A percentile compares a stretch with the other conserved stretches of the same genome.
Conservation (phyloP, 2,888 invertebrate genomes). For the Noctua comes region DNA sequence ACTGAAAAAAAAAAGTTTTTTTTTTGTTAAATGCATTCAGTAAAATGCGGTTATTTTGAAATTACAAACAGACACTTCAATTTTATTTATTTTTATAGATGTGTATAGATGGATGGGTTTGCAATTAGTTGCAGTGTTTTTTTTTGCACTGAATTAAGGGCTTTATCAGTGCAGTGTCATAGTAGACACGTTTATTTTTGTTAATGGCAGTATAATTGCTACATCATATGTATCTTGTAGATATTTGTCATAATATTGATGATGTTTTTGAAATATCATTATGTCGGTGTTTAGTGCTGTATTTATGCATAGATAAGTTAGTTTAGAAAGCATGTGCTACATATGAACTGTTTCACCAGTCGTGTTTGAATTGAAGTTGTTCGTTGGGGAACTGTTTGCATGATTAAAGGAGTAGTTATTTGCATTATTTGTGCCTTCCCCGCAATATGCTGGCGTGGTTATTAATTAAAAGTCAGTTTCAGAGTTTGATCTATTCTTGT, state of each 20-base stretch:
- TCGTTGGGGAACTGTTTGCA: constrained; percentile 50
- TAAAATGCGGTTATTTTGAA: no score
- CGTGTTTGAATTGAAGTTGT: constrained; percentile 56
- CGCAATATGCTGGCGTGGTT: constrained; percentile 5
- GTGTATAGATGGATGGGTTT: not conserved
- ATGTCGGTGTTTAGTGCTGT: not conserved
- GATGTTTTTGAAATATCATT: not conserved
- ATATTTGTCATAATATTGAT: not conserved
- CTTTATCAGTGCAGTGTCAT: not conserved
- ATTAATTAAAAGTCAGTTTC: constrained; percentile 31
- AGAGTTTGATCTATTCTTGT: constrained; percentile 1
- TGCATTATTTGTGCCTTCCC: constrained; percentile 34
- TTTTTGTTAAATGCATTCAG: no score
- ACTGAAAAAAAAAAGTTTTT: no score
- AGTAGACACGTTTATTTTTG: not conserved
- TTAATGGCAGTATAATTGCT: not conserved
- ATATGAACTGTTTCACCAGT: constrained; percentile 41
- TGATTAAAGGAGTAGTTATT: constrained; percentile 51
- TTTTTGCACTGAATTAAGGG: not conserved
- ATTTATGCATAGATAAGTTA: constrained; percentile 44
- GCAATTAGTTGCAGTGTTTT: not conserved
- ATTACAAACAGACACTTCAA: no score
- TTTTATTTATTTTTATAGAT: no score
- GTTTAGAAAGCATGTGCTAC: constrained; percentile 43
- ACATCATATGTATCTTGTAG: not conserved